Conservation (phyloP, 2,797 vertebrate genomes). For the Melanotaenia boesemani region DNA sequence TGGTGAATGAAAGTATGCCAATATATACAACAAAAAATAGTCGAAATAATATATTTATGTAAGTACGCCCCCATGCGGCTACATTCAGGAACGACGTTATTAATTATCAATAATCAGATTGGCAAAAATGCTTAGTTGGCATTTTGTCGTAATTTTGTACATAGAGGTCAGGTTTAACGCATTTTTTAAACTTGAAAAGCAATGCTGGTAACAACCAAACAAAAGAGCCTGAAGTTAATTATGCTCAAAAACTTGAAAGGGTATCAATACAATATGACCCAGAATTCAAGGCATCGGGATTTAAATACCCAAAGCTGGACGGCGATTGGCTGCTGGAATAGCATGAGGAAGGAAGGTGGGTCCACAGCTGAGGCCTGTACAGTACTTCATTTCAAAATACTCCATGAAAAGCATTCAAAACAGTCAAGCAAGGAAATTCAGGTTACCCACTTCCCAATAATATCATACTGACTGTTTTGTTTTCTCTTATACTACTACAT, state of each 20-base stretch:
- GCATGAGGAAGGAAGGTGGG: constrained; percentile 15
- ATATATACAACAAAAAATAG: not conserved
- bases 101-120: not conserved
- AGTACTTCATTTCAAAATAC: not conserved
- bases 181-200: too few relatives aligned
- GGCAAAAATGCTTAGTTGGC: too few relatives aligned
- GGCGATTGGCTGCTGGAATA: constrained; percentile 14
- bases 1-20: not conserved
- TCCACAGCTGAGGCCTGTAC: not conserved
- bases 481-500: too few relatives aligned
- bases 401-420: not conserved
- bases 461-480: too few relatives aligned
- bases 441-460: too few relatives aligned
- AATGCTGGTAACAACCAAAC: too few relatives aligned
- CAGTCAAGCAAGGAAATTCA: too few relatives aligned
- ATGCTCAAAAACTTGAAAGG: not conserved
- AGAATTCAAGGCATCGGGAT: not conserved
- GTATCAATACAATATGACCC: not conserved
- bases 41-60: not conserved
- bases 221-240: not conserved
- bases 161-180: too few relatives aligned
- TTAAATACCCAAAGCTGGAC: not conserved
- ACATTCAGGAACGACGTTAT: not conserved
- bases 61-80: constrained; percentile 41
- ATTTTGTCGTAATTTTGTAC: too few relatives aligned